Conservation (phyloP, 1,140 invertebrate species). For the Papilio polyxenes region DNA sequence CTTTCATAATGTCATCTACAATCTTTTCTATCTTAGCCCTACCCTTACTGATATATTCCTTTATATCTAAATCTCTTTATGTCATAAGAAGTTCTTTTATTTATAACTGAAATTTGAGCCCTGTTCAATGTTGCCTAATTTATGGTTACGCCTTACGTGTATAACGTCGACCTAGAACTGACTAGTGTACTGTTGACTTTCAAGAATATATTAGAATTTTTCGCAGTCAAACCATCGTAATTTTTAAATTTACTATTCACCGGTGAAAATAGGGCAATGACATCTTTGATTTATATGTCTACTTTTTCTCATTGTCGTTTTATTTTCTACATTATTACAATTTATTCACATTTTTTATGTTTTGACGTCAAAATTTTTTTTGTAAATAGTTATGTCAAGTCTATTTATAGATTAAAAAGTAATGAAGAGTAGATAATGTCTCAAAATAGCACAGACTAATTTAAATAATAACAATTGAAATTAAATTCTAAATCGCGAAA, state of each 20-base stretch:
- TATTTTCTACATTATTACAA: conserved; percentile 26
- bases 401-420: background rate
- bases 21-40: background rate
- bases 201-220: conserved; percentile 27
- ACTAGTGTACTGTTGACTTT: background rate
- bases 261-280: conserved; percentile 14
- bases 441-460: background rate
- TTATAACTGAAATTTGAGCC: background rate
- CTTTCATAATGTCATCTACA: background rate
- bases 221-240: conserved; percentile 16
- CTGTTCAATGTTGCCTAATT: background rate
- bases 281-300: background rate
- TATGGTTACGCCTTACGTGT: background rate
- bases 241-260: conserved; percentile 37
- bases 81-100: background rate
- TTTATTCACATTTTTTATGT: conserved; percentile 19
- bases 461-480: background rate
- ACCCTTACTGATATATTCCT: background rate
- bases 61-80: background rate
- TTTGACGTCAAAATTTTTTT: conserved; percentile 16
- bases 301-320: background rate
- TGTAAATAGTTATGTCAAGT: background rate
- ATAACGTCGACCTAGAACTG: background rate
- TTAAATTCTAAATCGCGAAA: background rate
- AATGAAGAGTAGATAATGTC: background rate